Evolutionary conservation across 2,113 vertebrate species (phyloP).

Genomic region (Chaenocephalus aceratus): DNA sequence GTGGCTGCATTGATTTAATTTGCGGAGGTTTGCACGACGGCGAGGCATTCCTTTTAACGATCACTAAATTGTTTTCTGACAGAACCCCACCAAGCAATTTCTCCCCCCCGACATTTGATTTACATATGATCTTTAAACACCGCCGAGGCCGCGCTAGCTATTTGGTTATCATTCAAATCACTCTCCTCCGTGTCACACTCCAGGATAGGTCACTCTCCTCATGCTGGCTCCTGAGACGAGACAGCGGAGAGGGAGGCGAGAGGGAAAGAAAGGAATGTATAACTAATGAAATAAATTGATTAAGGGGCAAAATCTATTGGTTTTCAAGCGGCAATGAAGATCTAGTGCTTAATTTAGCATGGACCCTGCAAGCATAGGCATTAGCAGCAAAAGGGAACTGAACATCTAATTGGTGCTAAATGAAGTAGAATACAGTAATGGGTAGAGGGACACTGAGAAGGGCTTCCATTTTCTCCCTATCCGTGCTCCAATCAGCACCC

Average conservation of each 20-base stretch:
- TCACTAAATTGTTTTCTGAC: conserved; percentile 96
- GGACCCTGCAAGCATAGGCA: conserved; percentile 86
- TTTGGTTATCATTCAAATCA: conserved; percentile 95
- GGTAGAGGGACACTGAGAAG: conserved; percentile 77
- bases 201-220: conserved; percentile 89
- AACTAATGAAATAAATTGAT: conserved; percentile 97
- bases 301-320: conserved; percentile 94
- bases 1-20: conserved; percentile 86
- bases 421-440: conserved; percentile 88
- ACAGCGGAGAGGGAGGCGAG: conserved; percentile 36
- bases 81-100: conserved; percentile 89
- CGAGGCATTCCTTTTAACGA: conserved; percentile 92
- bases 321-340: conserved; percentile 90
- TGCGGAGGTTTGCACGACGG: conserved; percentile 85
- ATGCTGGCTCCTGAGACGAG: conserved; percentile 76
- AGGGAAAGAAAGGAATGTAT: conserved; percentile 87
- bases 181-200: conserved; percentile 86
- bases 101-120: conserved; percentile 92
- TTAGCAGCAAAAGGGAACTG: conserved; percentile 86
- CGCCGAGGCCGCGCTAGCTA: conserved; percentile 82
- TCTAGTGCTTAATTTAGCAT: conserved; percentile 93
- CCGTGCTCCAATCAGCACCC: conserved; percentile 61
- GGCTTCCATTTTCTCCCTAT: conserved; percentile 66
- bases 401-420: conserved; percentile 92
- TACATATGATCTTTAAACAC: conserved; percentile 99